Percentiles rank a stretch among this genome's conserved stretches.
phyloP scores from a whole-genome alignment of 30 jellyfish, hydroid and myxozoan species.

The Hydractinia echinata region DNA sequence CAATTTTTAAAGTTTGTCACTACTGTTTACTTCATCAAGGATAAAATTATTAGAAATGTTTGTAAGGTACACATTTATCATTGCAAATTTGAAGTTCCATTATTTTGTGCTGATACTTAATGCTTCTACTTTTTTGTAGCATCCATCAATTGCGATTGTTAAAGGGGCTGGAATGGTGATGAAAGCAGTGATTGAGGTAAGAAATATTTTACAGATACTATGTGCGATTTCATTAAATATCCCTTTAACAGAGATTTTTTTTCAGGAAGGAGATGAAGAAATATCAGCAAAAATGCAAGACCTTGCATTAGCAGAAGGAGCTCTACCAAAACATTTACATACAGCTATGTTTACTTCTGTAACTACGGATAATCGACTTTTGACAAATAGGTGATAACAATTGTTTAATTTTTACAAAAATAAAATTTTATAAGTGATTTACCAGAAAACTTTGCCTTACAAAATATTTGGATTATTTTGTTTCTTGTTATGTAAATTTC shows the following conservation, averaged over 20 bases:
- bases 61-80: not conserved
- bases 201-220: not conserved
- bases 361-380: slow-evolving; percentile 61
- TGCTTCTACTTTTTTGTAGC: slow-evolving; percentile 29
- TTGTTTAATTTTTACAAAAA: not conserved
- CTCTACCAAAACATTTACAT: slow-evolving; percentile 79
- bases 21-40: not conserved
- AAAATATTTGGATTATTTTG: not conserved
- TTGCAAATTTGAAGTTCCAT: not conserved
- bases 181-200: slow-evolving; percentile 92
- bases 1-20: not conserved
- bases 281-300: slow-evolving; percentile 93
- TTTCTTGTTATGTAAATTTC: not conserved
- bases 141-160: slow-evolving; percentile 91
- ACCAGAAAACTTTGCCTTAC: not conserved
- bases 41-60: not conserved
- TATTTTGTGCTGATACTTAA: not conserved
- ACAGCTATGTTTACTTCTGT: slow-evolving; percentile 82
- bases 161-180: slow-evolving; percentile 98
- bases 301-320: slow-evolving; percentile 97
- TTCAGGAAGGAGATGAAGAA: slow-evolving; percentile 88
- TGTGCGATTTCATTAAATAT: not conserved
- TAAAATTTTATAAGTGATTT: not conserved
- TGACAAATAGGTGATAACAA: slow-evolving; percentile 64
- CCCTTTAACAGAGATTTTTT: not conserved